Conservation (phyloP, 2,797 vertebrate genomes). For the Sebastes steindachneri region DNA sequence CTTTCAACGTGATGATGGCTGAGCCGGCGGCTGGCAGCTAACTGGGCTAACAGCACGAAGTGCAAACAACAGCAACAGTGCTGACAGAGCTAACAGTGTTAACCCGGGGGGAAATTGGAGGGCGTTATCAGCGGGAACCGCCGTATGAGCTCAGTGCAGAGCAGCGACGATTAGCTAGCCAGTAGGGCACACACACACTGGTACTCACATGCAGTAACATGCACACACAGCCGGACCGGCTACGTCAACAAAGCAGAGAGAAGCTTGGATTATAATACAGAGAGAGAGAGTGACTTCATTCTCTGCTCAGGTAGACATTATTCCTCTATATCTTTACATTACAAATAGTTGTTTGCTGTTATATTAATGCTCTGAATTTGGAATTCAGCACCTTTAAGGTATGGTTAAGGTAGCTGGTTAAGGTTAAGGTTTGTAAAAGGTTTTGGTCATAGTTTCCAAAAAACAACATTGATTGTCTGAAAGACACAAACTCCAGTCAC, state of each 20-base stretch:
- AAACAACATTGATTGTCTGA: background rate
- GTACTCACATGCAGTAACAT: background rate
- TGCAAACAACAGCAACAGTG: background rate
- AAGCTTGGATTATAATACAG: background rate
- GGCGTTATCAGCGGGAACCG: background rate
- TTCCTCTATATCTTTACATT: background rate
- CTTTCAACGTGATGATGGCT: background rate
- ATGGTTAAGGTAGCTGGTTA: background rate
- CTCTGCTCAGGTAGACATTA: background rate
- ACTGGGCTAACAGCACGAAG: background rate
- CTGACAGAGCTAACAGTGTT: too few relatives aligned
- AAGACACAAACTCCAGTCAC: background rate
- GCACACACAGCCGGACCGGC: background rate
- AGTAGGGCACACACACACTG: background rate
- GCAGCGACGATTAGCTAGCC: background rate
- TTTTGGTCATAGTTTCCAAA: background rate
- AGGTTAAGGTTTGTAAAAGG: background rate
- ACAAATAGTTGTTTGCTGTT: background rate
- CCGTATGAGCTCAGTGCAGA: background rate
- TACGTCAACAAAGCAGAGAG: background rate
- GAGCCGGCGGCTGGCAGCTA: background rate
- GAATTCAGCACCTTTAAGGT: too few relatives aligned
- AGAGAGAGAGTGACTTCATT: background rate
- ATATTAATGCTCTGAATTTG: too few relatives aligned
- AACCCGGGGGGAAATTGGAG: too few relatives aligned